Conservation (phyloP, 1,140 invertebrate genomes). For the Drosophila ohnishii region DNA sequence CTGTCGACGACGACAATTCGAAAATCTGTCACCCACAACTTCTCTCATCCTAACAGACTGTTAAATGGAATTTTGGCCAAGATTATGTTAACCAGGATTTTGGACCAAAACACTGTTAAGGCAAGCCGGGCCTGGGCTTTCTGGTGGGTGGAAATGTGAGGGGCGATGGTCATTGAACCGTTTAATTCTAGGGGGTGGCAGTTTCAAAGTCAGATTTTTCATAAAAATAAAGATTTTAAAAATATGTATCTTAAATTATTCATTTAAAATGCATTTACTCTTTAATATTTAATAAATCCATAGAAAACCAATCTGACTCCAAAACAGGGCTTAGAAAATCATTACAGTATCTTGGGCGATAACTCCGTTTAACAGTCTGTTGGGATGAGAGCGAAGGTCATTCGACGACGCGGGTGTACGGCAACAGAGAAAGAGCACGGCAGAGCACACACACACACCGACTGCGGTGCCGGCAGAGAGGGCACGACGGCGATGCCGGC, state of each 20-base stretch:
- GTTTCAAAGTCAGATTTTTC: background rate
- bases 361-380: conserved; percentile 1
- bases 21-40: conserved; percentile 82
- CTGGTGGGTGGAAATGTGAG: background rate
- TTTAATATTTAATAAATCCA: background rate
- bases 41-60: conserved; percentile 37
- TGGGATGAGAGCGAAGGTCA: conserved; percentile 11
- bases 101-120: background rate
- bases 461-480: conserved; percentile 2
- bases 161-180: background rate
- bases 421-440: conserved; percentile 6
- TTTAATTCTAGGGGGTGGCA: background rate
- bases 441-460: conserved; percentile 5
- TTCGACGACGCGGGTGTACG: background rate
- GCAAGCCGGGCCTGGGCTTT: background rate
- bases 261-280: too few relatives aligned
- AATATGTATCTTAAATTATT: too few relatives aligned
- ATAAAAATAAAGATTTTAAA: too few relatives aligned
- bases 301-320: background rate
- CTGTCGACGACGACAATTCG: conserved; percentile 54
- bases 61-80: background rate
- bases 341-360: background rate
- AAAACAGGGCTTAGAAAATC: background rate
- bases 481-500: conserved; percentile 6
- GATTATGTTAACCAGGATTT: background rate